Evolutionary conservation across 2,888 invertebrate species (phyloP), one percentile per base, ranked within the genome.

Genomic region (Epiblema foenella): DNA sequence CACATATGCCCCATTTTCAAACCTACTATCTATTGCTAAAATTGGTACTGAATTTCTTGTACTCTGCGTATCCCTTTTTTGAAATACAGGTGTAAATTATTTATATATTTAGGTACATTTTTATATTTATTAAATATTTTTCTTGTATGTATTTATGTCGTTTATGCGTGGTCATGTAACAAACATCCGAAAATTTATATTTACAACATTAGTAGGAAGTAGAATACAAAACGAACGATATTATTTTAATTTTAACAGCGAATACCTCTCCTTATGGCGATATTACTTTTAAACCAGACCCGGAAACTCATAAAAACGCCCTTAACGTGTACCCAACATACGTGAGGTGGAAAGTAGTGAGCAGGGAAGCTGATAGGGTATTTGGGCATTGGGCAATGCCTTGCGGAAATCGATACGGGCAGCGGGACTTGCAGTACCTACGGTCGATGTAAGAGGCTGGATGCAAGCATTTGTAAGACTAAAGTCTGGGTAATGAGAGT

Each of bases 321-420:
- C 59, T 54, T 20, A 65, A 42, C 65, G 49, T 62, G 71, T 71
- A n/a, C n/a, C n/a, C n/a, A 62, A 67, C 51, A 62, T 46, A 65
- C 58, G 60, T 42, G 67, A 69, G 57, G 58, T 65, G 69, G 59
- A 70, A 59, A 71, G 60, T 49, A 60, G 68, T 63, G 68, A 62
- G 62, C 57, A 56, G 37, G 33, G 46, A 46, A 51, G 64, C 49
- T 64, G 69, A 71, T 60, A 62, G 71, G 49, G 66, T 60, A 71
- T 78, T 80, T 76, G 76, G 77, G 77, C 75, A 80, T 79, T 76
- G 75, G 77, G 77, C 74, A 80, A 76, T 81, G 80, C 74, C 75
- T 78, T 77, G 75, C 68, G 76, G 79, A 80, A 84, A 85, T 86
- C 85, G 78, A 85, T 86, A 85, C 78, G 75, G 79, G 79, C 78